A percentile compares a stretch with the other conserved stretches of the same genome.
phyloP scores from a whole-genome alignment of 2,113 vertebrate species.

The Hippocampus comes region DNA sequence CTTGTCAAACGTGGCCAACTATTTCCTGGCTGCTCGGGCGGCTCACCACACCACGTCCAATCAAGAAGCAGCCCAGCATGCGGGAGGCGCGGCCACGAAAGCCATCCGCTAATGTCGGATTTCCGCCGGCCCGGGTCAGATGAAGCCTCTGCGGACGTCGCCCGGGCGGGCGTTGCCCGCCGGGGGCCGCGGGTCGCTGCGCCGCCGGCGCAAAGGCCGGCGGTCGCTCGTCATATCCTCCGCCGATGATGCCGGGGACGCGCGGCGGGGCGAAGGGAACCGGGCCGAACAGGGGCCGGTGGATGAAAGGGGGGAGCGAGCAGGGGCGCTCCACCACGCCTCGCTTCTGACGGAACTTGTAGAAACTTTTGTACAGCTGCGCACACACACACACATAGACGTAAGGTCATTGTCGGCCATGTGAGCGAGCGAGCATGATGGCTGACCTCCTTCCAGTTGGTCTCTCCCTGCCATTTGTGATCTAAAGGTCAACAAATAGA shows the following conservation, averaged over 20 bases:
- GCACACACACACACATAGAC: background rate
- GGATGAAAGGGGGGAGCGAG: background rate
- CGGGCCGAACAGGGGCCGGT: slow-evolving; percentile 10
- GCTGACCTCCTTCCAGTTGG: slow-evolving; percentile 73
- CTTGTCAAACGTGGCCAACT: too few species aligned
- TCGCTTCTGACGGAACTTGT: slow-evolving; percentile 18
- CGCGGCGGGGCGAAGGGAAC: slow-evolving; percentile 48
- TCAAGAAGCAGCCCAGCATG: background rate
- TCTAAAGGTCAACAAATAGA: slow-evolving; percentile 18
- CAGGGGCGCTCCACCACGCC: rapidly evolving
- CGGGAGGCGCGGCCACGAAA: too few species aligned
- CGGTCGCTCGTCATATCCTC: slow-evolving; percentile 65
- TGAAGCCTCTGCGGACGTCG: slow-evolving; percentile 66
- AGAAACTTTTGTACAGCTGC: slow-evolving; percentile 65
- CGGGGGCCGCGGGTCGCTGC: slow-evolving; percentile 2
- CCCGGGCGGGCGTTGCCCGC: slow-evolving; percentile 19
- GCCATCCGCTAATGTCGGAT: background rate
- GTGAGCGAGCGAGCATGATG: background rate
- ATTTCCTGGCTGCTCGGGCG: background rate
- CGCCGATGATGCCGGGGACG: slow-evolving; percentile 72
- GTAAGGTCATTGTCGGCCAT: background rate
- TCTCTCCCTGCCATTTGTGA: slow-evolving; percentile 41
- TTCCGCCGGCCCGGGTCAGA: slow-evolving; percentile 43
- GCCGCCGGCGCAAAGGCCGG: slow-evolving; percentile 19
- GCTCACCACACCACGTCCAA: background rate